Percentiles rank a stretch among this genome's conserved stretches.
Evolutionary conservation across 2,113 vertebrate species (phyloP).

Genomic region (Phalacrocorax pelagicus): DNA sequence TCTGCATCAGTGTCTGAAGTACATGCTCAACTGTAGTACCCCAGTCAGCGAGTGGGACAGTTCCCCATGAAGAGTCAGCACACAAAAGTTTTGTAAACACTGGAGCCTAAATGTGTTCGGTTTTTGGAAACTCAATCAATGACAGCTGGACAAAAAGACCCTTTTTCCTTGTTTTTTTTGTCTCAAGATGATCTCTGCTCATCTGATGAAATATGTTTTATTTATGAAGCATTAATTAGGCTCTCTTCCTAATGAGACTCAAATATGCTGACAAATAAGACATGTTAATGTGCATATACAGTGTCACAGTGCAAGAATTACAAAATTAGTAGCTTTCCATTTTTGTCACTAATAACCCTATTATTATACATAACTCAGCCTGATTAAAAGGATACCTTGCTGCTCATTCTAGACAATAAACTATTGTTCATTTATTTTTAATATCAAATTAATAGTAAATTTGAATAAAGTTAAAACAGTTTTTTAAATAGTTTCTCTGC

Average conservation of each 20-base stretch:
- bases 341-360: background rate
- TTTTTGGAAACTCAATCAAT: background rate
- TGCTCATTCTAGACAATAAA: background rate
- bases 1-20: background rate
- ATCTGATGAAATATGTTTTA: background rate
- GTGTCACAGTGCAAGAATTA: background rate
- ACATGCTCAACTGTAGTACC: background rate
- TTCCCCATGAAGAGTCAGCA: background rate
- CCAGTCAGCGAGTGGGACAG: background rate
- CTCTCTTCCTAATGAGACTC: background rate
- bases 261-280: background rate
- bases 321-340: background rate
- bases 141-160: background rate
- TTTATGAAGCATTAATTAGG: conserved; percentile 6
- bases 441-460: background rate
- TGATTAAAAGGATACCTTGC: background rate
- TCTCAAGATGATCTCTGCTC: background rate
- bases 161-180: background rate
- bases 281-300: background rate
- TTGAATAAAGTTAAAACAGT: background rate
- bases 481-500: background rate
- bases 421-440: background rate
- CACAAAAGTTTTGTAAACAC: background rate
- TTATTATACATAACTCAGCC: background rate
- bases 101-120: background rate